Percentiles rank a stretch among this genome's conserved stretches.
phyloP scores from a whole-genome alignment of 2,113 vertebrate genomes.

The Vidua chalybeata region DNA sequence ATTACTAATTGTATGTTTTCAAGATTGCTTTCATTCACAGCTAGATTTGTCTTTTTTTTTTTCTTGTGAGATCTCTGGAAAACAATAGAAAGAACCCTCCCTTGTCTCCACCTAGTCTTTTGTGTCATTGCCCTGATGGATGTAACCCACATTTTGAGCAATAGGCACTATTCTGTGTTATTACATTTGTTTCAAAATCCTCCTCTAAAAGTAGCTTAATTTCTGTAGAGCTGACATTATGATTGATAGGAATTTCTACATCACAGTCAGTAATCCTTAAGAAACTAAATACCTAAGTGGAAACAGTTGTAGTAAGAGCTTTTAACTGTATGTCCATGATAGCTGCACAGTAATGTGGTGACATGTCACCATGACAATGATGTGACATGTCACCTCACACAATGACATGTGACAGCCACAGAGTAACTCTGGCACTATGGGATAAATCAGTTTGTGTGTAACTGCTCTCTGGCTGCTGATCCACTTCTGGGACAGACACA shows the following conservation, averaged over 20 bases:
- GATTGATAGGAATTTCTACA: slow-evolving; percentile 68
- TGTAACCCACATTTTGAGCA: slow-evolving; percentile 53
- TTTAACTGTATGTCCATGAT: slow-evolving; percentile 44
- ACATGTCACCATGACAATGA: slow-evolving; percentile 61
- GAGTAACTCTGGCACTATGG: not conserved
- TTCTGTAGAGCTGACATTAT: slow-evolving; percentile 51
- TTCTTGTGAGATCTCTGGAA: not conserved
- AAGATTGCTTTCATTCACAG: not conserved
- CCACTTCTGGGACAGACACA: not conserved
- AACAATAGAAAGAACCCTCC: slow-evolving; percentile 28
- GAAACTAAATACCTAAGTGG: slow-evolving; percentile 63
- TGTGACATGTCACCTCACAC: slow-evolving; percentile 55
- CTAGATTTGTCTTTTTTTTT: not conserved
- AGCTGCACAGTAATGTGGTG: slow-evolving; percentile 26
- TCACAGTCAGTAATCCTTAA: slow-evolving; percentile 62
- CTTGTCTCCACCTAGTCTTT: slow-evolving; percentile 27
- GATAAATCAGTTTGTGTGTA: slow-evolving; percentile 11
- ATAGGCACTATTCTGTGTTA: slow-evolving; percentile 34
- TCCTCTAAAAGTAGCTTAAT: slow-evolving; percentile 59
- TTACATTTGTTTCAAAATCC: slow-evolving; percentile 60
- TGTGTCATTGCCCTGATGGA: slow-evolving; percentile 41
- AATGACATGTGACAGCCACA: slow-evolving; percentile 53
- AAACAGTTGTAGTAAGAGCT: slow-evolving; percentile 43
- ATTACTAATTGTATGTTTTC: slow-evolving; percentile 2
- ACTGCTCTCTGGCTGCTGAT: not conserved